A percentile compares a stretch with the other conserved stretches of the same genome.
Conservation (phyloP, 2,797 vertebrate species). For the Helarctos malayanus region DNA sequence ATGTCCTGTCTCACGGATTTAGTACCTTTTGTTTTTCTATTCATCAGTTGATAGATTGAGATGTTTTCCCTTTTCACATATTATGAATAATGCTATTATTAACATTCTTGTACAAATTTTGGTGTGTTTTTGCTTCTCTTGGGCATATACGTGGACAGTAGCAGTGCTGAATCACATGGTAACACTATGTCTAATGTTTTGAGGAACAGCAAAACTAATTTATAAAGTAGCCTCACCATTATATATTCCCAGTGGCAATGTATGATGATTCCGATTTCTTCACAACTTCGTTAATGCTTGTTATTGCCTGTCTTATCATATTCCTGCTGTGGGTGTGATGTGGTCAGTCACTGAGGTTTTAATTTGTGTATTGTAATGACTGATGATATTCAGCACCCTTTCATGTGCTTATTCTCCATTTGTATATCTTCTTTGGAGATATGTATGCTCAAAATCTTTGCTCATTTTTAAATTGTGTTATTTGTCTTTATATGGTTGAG, state of each 20-base stretch:
- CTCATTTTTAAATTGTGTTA: background rate
- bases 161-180: background rate
- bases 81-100: background rate
- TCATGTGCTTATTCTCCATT: background rate
- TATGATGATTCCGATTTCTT: background rate
- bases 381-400: background rate
- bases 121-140: background rate
- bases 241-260: background rate
- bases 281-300: background rate
- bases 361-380: background rate
- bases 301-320: background rate
- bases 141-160: background rate
- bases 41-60: background rate
- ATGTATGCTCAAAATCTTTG: background rate
- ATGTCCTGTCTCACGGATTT: background rate
- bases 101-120: background rate
- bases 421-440: background rate
- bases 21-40: background rate
- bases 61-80: background rate
- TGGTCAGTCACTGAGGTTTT: background rate
- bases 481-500: background rate
- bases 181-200: background rate
- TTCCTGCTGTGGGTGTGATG: background rate
- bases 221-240: background rate
- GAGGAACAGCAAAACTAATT: background rate